Evolutionary conservation across 2,797 vertebrate genomes (phyloP), one percentile per base, ranked within the genome.

Genomic region (Coregonus suidteri): DNA sequence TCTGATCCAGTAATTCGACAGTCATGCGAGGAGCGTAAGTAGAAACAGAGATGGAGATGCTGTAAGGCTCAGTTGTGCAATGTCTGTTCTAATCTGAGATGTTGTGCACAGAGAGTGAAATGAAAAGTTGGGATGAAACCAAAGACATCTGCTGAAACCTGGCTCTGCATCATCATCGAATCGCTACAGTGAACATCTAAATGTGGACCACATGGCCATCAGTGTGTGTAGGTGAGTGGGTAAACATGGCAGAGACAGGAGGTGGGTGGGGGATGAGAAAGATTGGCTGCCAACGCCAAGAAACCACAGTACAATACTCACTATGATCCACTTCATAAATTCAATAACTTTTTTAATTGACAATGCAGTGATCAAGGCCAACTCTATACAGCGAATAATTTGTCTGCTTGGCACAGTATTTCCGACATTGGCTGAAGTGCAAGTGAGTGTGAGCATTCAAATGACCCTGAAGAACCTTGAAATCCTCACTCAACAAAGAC

Each of bases 1-100:
- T 18, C 56, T 62, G 25, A 34, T 4, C 37, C 67, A 70, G 35
- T 47, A 70, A 70, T 20, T 47, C 59, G 71, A 68, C 62, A 30
- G 78, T 71, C 81, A 74, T 68, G 41, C 35, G 75, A 3, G 3
- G 75, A 2, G 4, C 4, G 31, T 83, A 91, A 91, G 75, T 84
- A 74, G 89, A 91, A 89, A 78, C 73, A 82, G 79, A 84, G 79
- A 56, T 41, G 77, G 62, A 82, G 88, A 80, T 67, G 3, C 31
- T 52, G 41, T 15, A 67, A 78, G 31, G 4, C 67, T 53, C 25
- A 83, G 79, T 65, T 0, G 75, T 82, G 77, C 70, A 74, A 78
- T 79, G 52, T 79, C 70, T 74, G 77, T 59, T 82, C 53, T 83
- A 31, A 80, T 88, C 62, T 76, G 79, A 66, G 31, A 6, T 0